Evolutionary conservation across 2,888 invertebrate species (phyloP), one percentile per base, ranked within the genome.

Genomic region (Mylabris sibirica): DNA sequence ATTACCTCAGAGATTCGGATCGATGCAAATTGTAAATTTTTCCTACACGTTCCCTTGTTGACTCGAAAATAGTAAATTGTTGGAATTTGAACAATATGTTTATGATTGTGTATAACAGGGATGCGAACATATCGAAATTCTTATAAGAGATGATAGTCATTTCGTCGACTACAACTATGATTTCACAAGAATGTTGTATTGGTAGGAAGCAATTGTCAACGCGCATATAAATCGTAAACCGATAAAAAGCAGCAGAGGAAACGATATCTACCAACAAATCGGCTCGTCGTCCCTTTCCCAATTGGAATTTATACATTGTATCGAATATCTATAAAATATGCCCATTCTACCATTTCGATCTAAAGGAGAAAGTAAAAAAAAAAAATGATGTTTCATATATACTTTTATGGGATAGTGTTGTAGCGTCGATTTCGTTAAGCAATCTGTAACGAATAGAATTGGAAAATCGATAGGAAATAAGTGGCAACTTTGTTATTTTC

Each of bases 181-280:
- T 49, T 49, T 49, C 49, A 49, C 20, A 49, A 49, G 30, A 30
- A 30, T 30, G 30, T n/a, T 44, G 44, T 44, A 44, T 44, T 44
- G n/a, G 3, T 12, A 24, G 53, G 22, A 68, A 68, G 66, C 71
- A 71, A 71, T 71, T 71, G 71, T 71, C 71, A 71, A 68, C 71
- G 64, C 66, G 66, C 68, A 66, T 71, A 71, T 71, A 71, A 71
- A 71, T 71, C 71, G 71, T 71, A 68, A 66, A 66, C 64, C 71
- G 68, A 71, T 71, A 71, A 61, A 61, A 71, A 68, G 63, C 61
- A 34, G 59, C 60, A 63, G 59, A 20, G 66, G 62, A 61, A 70
- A 68, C 66, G 66, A 71, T 71, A 65, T n/a, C n/a, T 66, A 65
- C 44, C 68, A 68, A 63, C 71, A 71, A 65, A 71, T 71, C 71